Percentiles rank a stretch among this genome's conserved stretches.
Conservation (phyloP, 2,113 vertebrate species). For the Gopherus flavomarginatus region DNA sequence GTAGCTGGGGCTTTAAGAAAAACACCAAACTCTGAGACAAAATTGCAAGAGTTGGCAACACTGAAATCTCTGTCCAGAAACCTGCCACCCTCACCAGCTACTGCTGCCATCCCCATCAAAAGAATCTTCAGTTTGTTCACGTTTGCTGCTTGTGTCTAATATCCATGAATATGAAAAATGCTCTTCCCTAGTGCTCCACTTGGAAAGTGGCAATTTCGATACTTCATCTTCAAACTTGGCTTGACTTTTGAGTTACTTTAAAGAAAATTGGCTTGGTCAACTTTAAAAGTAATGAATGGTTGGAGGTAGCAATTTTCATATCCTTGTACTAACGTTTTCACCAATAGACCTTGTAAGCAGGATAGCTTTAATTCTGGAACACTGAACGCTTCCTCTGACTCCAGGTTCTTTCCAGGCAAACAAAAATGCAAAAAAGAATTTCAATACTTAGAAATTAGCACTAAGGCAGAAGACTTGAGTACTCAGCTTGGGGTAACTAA, state of each 20-base stretch:
- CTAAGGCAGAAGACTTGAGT: no score
- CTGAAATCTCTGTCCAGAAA: no score
- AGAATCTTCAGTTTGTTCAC: no score
- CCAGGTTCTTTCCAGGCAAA: neutral
- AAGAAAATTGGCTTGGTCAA: rapidly evolving
- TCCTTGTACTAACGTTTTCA: neutral
- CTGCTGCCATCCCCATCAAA: no score
- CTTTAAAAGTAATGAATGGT: neutral
- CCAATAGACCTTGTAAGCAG: neutral
- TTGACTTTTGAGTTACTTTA: neutral
- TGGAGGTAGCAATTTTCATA: neutral
- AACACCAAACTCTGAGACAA: no score
- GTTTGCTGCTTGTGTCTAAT: no score
- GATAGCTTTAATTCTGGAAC: neutral
- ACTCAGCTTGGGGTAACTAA: no score
- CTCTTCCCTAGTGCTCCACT: no score
- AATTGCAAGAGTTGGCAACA: no score
- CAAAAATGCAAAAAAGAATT: neutral
- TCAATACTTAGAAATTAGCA: neutral
- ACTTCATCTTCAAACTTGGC: neutral
- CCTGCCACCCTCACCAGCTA: no score
- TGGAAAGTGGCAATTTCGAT: neutral
- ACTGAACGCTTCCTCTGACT: neutral
- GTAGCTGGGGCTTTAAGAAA: no score
- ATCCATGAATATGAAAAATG: neutral